Conservation (phyloP, 30 jellyfish, hydroid and myxozoan genomes). For the Aurelia aurita region DNA sequence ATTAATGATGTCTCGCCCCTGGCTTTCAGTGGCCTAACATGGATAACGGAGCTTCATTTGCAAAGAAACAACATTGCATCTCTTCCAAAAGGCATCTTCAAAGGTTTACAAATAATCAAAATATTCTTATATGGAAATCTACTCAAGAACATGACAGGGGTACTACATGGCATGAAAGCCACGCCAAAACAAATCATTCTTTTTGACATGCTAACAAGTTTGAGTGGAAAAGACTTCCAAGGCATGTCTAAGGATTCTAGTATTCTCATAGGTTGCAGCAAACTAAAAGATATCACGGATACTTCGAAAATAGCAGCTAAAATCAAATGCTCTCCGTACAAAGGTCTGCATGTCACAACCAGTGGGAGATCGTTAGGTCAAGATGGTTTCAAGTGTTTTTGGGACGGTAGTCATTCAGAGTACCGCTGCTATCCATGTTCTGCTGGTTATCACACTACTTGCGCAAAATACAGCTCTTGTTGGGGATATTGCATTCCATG, state of each 20-base stretch:
- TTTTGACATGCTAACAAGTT: background rate
- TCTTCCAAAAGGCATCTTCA: slow-evolving; percentile 29
- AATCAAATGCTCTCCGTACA: slow-evolving; percentile 42
- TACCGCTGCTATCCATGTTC: too few relatives aligned
- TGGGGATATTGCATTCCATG: slow-evolving; percentile 24
- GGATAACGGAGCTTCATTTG: background rate
- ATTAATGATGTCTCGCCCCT: slow-evolving; percentile 13
- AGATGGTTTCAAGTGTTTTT: too few relatives aligned
- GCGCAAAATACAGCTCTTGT: slow-evolving; percentile 21
- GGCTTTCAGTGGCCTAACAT: slow-evolving; percentile 36
- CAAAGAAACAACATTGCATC: slow-evolving; percentile 10
- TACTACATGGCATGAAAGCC: slow-evolving; percentile 5
- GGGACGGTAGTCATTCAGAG: background rate
- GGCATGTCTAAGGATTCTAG: slow-evolving; percentile 17
- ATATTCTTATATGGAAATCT: slow-evolving; percentile 21
- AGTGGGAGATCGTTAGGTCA: background rate
- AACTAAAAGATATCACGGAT: background rate
- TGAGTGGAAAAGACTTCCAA: background rate
- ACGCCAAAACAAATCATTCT: slow-evolving; percentile 4
- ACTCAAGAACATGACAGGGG: slow-evolving; percentile 7
- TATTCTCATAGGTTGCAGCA: slow-evolving; percentile 12
- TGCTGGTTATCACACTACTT: slow-evolving; percentile 9
- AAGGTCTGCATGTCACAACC: background rate
- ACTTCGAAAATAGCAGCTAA: slow-evolving; percentile 5
- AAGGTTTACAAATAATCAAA: background rate